Evolutionary conservation across 1,140 invertebrate species (phyloP), one percentile per base, ranked within the genome.

Genomic region (Drosophila watanabei): DNA sequence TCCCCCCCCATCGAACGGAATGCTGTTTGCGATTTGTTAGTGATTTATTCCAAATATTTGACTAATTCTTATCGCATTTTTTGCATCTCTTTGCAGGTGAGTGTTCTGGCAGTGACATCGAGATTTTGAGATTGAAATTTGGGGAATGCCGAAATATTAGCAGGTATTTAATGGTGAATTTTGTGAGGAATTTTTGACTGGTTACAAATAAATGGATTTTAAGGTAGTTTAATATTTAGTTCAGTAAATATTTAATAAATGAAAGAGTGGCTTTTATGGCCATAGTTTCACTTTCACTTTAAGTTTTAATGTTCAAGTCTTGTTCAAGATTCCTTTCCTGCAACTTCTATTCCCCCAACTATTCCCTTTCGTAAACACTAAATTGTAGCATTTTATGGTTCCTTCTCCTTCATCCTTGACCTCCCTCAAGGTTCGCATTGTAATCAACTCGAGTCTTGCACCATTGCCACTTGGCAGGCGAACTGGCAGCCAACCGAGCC

Each of bases 391-490:
- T 72, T 49, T 39, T 41, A 48, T 24, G 52, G 33, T 24, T 41
- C 33, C 30, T 18, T 30, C 35, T 70, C 13, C 37, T 5, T 18
- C 37, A 79, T 64, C 80, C 80, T 58, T 73, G 75, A 79, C 59
- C 81, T 46, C 62, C 16, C 37, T 39, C 13, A 60, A 49, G 64
- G 49, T 43, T 75, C 51, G 66, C 54, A 41, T 61, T 58, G 58
- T 65, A 79, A 80, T 84, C 78, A 80, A 66, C 51, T 49, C 32
- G 45, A 56, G 80, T 79, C 35, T 48, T 69, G 62, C 59, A 39
- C 66, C 70, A 45, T 71, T 72, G 49, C 75, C 61, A 66, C 49
- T 79, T 46, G 48, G 59, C 70, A 57, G 28, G 58, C 48, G 46
- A 41, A 63, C 46, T 46, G 60, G 63, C 70, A 64, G 51, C 51